Evolutionary conservation across 2,113 vertebrate species (phyloP), one percentile per base, ranked within the genome.

Genomic region (Hyla sarda): DNA sequence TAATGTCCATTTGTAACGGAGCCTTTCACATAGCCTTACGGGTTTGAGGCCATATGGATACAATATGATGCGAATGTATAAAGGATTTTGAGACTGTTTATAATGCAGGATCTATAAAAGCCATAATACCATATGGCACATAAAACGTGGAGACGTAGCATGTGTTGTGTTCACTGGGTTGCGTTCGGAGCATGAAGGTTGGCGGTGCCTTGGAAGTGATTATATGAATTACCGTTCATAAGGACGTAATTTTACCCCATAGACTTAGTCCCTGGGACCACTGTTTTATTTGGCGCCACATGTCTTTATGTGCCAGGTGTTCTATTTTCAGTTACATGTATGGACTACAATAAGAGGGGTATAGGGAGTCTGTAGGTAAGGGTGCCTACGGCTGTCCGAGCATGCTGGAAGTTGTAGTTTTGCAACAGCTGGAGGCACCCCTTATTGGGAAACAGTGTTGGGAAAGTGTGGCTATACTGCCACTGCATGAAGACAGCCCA

Each of bases 111-210:
- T 28, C 21, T 52, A 14, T 76, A 50, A 48, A 17, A 76, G 14
- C 45, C 13, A 50, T 76, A 30, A 30, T 30, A 48, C 73, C 47
- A 76, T 76, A 76, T 76, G 45, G 47, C 32, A 41, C 67, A 41
- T 37, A 23, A 71, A 41, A 37, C 32, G 32, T 6, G 19, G 7
- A 71, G 67, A 37, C 34, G 3, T 67, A 32, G 16, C 62, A 67
- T 67, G 32, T 34, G 65, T 34, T 19, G 30, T 19, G 65, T 69
- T 69, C 7, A 23, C 8, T 34, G 32, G 32, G 34, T 41, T 69
- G 13, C 14, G 6, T 4, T 32, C 28, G 28, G 16, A 32, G 30
- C 65, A 34, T 69, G 32, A 21, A 69, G 65, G 2, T 34, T 37
- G 16, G 65, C 30, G 16, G 14, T 69, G 6, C 60, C 28, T 28